Evolutionary conservation across 92 coral and sea anemone genomes (phyloP).

Genomic region (Galaxea fascicularis): DNA sequence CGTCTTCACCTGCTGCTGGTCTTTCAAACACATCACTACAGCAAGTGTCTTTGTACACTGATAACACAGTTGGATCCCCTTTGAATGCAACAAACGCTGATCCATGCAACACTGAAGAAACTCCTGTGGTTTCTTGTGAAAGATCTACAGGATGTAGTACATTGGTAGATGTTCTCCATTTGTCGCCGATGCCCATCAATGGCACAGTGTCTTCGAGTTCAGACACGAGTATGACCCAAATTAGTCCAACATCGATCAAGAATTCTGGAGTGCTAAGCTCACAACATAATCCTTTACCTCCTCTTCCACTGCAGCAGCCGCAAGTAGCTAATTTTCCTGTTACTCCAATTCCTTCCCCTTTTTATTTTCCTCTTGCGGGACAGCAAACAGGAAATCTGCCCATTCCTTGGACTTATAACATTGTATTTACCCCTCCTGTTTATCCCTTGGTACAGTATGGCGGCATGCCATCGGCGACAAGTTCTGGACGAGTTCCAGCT

Average conservation of each 20-base stretch:
- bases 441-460: neutral
- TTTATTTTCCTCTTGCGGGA: neutral
- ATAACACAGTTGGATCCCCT: neutral
- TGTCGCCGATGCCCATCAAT: neutral
- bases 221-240: neutral
- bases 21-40: neutral
- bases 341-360: neutral
- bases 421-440: neutral
- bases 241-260: neutral
- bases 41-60: neutral
- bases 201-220: neutral
- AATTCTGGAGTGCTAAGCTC: neutral
- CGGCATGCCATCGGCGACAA: neutral
- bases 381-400: neutral
- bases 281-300: conserved; percentile 4
- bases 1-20: neutral
- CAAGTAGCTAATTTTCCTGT: neutral
- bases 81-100: neutral
- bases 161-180: neutral
- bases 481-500: neutral
- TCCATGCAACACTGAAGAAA: neutral
- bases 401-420: neutral
- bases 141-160: neutral
- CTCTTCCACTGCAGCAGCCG: neutral
- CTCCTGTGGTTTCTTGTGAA: neutral